Conservation (phyloP, 2,113 vertebrate genomes). For the Cranoglanis bouderius region DNA sequence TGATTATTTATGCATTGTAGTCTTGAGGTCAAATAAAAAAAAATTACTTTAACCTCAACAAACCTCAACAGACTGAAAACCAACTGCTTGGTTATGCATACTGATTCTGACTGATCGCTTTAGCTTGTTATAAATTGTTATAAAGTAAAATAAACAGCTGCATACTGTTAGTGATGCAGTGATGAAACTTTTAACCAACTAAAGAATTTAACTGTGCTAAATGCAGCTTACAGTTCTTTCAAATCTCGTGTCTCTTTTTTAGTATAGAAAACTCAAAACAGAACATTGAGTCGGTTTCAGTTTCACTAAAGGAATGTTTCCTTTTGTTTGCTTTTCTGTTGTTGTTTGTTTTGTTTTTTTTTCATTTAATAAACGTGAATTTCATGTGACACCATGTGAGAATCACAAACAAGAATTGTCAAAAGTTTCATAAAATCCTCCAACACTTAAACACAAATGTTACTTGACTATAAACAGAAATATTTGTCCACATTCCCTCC, state of each 20-base stretch:
- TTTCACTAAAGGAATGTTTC: constrained; percentile 19
- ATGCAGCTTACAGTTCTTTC: background rate
- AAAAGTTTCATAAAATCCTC: background rate
- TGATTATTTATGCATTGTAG: background rate
- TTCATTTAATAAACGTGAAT: background rate
- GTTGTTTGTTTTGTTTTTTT: background rate
- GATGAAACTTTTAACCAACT: background rate
- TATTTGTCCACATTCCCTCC: background rate
- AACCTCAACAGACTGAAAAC: background rate
- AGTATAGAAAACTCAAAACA: background rate
- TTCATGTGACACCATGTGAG: constrained; percentile 4
- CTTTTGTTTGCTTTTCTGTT: background rate
- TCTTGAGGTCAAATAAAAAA: background rate
- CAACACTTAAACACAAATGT: background rate
- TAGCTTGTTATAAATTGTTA: background rate
- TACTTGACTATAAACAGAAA: background rate
- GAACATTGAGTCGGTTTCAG: background rate
- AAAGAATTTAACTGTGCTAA: background rate
- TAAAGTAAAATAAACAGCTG: background rate
- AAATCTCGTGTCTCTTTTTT: background rate
- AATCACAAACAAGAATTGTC: background rate
- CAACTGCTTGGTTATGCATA: background rate
- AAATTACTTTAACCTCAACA: background rate
- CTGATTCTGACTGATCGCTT: background rate
- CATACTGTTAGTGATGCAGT: background rate